These are phyloP conservation scores for Trichopoda pennipes DNA, from an alignment of 2,888 invertebrate species.

Conservation along the genomic window DNA sequence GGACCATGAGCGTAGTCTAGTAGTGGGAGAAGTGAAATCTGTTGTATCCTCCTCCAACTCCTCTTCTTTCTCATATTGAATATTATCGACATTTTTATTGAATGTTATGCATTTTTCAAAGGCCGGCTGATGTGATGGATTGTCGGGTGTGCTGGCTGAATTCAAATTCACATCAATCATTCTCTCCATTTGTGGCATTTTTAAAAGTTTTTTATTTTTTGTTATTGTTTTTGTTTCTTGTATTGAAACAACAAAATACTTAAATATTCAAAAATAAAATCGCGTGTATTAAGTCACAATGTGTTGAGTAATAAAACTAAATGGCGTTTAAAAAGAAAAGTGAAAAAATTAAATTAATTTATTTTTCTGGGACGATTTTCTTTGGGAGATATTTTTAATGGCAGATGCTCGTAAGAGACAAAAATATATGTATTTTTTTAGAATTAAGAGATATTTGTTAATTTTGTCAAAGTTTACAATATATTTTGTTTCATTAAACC, in stretches of 20 bases:
- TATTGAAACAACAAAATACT: neutral
- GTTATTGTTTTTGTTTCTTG: too few species aligned
- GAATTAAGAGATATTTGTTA: slow-evolving; percentile 4
- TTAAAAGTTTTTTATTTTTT: slow-evolving; percentile 7
- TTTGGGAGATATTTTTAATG: slow-evolving; percentile 11
- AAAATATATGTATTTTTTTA: neutral
- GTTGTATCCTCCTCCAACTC: slow-evolving; percentile 38
- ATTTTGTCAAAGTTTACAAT: neutral
- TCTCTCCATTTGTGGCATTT: slow-evolving; percentile 63
- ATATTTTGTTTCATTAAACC: too few species aligned
- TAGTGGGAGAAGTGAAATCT: slow-evolving; percentile 6
- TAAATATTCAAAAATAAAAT: neutral
- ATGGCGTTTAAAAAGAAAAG: slow-evolving; percentile 9
- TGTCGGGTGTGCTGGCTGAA: slow-evolving; percentile 68
- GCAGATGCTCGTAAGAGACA: neutral
- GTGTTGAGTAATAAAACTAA: slow-evolving; percentile 49
- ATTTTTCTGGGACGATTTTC: slow-evolving; percentile 29
- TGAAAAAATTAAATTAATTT: neutral
- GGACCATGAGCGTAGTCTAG: slow-evolving; percentile 39
- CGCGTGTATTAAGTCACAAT: slow-evolving; percentile 47
- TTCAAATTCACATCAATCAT: slow-evolving; percentile 74
- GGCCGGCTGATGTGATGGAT: slow-evolving; percentile 23
- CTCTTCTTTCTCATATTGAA: slow-evolving; percentile 44
- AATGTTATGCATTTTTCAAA: slow-evolving; percentile 50
- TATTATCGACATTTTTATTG: slow-evolving; percentile 46